A percentile compares a stretch with the other conserved stretches of the same genome.
Evolutionary conservation across 2,888 invertebrate species (phyloP).

Genomic region (Hyposoter dolosus): DNA sequence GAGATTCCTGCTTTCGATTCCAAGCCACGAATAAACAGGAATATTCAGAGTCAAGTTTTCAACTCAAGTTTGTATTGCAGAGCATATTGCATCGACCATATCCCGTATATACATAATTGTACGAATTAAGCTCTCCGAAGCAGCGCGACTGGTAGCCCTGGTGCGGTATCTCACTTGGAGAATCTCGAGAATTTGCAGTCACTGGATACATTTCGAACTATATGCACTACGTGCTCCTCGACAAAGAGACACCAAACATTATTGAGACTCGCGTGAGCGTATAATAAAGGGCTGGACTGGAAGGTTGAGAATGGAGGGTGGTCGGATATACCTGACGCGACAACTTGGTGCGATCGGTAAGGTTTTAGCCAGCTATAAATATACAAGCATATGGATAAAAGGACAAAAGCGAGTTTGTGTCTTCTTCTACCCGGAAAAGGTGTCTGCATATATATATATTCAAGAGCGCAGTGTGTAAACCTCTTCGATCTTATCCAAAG

Average conservation of each 20-base stretch:
- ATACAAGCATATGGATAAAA: background rate
- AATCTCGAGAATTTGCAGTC: constrained; percentile 60
- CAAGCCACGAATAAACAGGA: background rate
- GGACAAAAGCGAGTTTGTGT: background rate
- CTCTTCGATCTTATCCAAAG: constrained; percentile 24
- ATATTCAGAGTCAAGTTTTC: background rate
- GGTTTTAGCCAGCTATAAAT: background rate
- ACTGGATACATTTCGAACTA: background rate
- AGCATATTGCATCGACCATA: background rate
- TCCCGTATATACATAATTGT: background rate
- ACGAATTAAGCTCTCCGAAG: background rate
- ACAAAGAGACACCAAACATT: constrained; percentile 71
- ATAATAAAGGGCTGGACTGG: constrained; percentile 40
- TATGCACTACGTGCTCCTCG: constrained; percentile 54
- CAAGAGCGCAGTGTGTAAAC: background rate
- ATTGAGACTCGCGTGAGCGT: constrained; percentile 51
- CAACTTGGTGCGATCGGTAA: background rate
- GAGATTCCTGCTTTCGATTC: background rate
- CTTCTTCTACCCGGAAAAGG: background rate
- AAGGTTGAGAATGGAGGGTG: constrained; percentile 8
- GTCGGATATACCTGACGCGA: constrained; percentile 22
- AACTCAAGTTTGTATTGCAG: background rate
- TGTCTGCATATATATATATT: background rate
- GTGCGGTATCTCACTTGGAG: constrained; percentile 47
- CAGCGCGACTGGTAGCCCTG: background rate